These are phyloP conservation scores for Sebastes melanostomus DNA, from an alignment of 2,797 vertebrate species.

Conservation along the genomic window DNA sequence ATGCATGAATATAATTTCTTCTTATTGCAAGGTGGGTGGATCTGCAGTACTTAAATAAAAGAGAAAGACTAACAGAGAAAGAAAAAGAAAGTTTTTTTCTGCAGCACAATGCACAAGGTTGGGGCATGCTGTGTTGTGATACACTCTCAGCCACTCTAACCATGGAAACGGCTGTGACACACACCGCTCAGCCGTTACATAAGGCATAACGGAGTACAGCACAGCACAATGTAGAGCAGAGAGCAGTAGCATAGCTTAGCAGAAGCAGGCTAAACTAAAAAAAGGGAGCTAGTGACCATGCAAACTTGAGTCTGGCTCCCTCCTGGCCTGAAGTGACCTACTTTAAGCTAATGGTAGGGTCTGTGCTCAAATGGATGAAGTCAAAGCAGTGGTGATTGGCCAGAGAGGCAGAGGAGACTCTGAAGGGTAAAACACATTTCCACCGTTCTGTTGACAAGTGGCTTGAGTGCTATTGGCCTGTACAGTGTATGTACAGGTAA, in stretches of 20 bases:
- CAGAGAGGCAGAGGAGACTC: conserved; percentile 57
- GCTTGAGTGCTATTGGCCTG: conserved; percentile 26
- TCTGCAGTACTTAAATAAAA: not conserved
- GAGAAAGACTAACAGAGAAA: conserved; percentile 1
- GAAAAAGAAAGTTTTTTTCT: conserved; percentile 13
- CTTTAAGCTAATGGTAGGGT: conserved; percentile 76
- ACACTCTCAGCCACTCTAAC: conserved; percentile 59
- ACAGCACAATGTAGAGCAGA: conserved; percentile 58
- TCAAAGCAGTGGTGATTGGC: conserved; percentile 63
- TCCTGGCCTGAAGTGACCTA: conserved; percentile 83
- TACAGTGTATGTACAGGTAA: conserved; percentile 25
- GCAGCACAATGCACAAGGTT: conserved; percentile 37
- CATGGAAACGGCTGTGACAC: conserved; percentile 75
- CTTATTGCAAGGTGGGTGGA: not conserved
- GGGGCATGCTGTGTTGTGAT: conserved; percentile 61
- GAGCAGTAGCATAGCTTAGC: conserved; percentile 59
- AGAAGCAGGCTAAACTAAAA: conserved; percentile 58
- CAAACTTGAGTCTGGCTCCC: conserved; percentile 74
- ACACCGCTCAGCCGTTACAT: conserved; percentile 71
- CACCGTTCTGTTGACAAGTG: conserved; percentile 35
- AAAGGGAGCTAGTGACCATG: conserved; percentile 65
- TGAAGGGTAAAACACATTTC: conserved; percentile 59
- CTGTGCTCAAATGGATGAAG: conserved; percentile 69
- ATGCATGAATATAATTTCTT: not conserved
- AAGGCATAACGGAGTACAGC: conserved; percentile 62